Base-by-base conservation (phyloP, 1,140 invertebrate species). In the Neocloeon triangulifer region DNA sequence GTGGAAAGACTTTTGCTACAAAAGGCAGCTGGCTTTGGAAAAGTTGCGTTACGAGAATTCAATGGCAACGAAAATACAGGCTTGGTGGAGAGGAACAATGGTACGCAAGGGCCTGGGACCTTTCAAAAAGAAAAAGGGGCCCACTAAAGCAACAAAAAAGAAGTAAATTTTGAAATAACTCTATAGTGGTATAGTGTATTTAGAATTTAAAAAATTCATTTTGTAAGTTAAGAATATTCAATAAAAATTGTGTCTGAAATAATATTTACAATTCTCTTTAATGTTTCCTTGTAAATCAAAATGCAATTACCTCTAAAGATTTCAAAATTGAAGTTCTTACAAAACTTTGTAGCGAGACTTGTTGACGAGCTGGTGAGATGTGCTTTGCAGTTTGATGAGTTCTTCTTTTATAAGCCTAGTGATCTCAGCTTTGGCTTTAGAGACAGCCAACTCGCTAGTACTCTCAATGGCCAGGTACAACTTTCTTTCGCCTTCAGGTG, bases 401-500 rank as follows among this genome's bases (percentile, higher is more conserved):
- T 97, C 92, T 54, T 99, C 95, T 51, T 95, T 94, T 43, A 99
- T 94, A 9, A 98, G 66, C 8, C 95, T 64, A 2, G 91, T 91
- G 19, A 99, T 95, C 59, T 99, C 95, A 12, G 84, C 84, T 54
- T 96, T 96, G 2, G 95, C 95, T 57, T 96, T 95, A 27, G 85
- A 81, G 1, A 99, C 85, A 7, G 92, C 84, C 29, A 95, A 61
- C 53, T 99, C 92, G 45, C 79, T 92, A 1, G 89, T 92, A 36
- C 89, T 94, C 51, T 99, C 94, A 46, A 99, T 95, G n/a, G 92
- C 89, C 23, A 99, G 59, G 52, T 96, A 98, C 1, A 99, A 58
- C 50, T 96, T 97, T 9, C 92, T 60, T 43, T 99, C 95, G 8
- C 88, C 92, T 41, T 95, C 91, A 0, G 85, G 82, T 4, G 50